Percentiles rank a stretch among this genome's conserved stretches.
phyloP scores from a whole-genome alignment of 1,140 invertebrate genomes.

The Holotrichia oblita region DNA sequence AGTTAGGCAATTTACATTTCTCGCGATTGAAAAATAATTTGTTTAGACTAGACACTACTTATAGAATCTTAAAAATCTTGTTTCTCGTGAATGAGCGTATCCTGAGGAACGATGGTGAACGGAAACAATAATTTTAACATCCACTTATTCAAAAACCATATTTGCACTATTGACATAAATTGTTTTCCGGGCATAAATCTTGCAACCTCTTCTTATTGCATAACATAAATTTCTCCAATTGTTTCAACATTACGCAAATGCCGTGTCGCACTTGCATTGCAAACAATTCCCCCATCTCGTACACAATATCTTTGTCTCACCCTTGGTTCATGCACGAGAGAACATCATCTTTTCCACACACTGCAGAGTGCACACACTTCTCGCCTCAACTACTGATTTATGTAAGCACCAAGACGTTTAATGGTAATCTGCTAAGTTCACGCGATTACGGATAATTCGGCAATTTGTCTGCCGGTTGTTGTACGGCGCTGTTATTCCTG shows the following conservation, averaged over 20 bases:
- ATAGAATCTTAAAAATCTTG: no score
- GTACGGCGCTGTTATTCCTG: not conserved
- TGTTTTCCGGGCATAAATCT: not conserved
- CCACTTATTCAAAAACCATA: no score
- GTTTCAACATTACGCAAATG: not conserved
- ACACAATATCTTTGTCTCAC: not conserved
- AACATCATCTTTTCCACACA: not conserved
- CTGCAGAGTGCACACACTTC: not conserved
- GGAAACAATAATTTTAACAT: no score
- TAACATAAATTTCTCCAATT: not conserved
- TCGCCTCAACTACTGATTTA: conserved; percentile 7
- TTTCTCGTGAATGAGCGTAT: no score
- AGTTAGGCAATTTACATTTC: no score
- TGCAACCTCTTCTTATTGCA: not conserved
- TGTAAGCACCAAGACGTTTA: conserved; percentile 9
- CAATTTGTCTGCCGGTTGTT: conserved; percentile 26
- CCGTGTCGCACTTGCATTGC: not conserved
- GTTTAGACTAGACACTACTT: no score
- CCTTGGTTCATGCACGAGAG: not conserved
- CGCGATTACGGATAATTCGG: conserved; percentile 23
- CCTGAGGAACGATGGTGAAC: no score
- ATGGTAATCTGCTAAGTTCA: conserved; percentile 13
- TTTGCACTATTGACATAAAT: no score
- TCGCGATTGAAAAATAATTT: no score
- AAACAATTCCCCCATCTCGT: not conserved